These are phyloP conservation scores for Oligia strigilis DNA, from an alignment of 2,888 invertebrate genomes.

Conservation along the genomic window DNA sequence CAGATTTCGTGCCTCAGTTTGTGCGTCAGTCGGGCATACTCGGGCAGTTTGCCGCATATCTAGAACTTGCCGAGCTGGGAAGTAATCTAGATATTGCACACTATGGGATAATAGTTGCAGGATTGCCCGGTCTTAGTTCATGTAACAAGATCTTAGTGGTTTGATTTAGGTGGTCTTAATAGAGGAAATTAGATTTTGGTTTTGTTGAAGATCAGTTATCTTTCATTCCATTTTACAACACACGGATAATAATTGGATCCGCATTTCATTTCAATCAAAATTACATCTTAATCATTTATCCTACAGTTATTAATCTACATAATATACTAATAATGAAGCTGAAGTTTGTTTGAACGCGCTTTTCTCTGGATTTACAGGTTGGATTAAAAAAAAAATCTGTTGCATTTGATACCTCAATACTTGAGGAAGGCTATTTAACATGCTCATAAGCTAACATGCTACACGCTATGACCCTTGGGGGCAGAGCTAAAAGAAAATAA, in stretches of 20 bases:
- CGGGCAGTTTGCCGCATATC: constrained; percentile 32
- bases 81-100: constrained; percentile 62
- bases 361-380: neutral
- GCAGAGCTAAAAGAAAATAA: too few relatives aligned
- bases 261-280: neutral
- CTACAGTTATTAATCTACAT: neutral
- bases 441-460: too few relatives aligned
- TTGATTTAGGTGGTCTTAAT: constrained; percentile 14
- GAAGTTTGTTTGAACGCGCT: neutral
- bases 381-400: too few relatives aligned
- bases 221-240: neutral
- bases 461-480: too few relatives aligned
- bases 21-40: constrained; percentile 34
- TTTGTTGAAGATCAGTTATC: neutral
- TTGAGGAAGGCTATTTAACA: too few relatives aligned
- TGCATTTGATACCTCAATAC: too few relatives aligned
- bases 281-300: neutral
- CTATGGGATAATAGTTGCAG: constrained; percentile 52
- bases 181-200: constrained; percentile 14
- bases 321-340: neutral
- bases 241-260: neutral
- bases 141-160: constrained; percentile 35
- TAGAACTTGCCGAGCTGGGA: constrained; percentile 26
- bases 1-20: constrained; percentile 58
- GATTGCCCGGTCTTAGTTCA: constrained; percentile 30